Base-by-base conservation (phyloP, 2,113 vertebrate species). In the Clarias batrachus region DNA sequence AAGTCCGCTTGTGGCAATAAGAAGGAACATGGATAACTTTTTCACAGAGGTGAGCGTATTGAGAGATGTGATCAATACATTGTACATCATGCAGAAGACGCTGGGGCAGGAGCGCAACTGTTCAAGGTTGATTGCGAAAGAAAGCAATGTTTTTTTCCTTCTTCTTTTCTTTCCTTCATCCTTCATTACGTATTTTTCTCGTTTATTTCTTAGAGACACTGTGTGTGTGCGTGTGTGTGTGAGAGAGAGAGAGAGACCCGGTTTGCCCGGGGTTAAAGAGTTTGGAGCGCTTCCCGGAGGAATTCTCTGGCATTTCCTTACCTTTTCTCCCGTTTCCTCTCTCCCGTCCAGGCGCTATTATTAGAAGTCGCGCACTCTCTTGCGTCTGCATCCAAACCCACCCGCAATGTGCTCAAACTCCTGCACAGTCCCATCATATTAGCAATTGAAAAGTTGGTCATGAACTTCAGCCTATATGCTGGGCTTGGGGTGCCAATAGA, bases 11-110 rank as follows among this genome's bases (percentile, higher is more conserved):
- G 85, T 79, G 93, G 92, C 92, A 89, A 25, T 77, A 87, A 87
- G 73, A 83, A 92, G 93, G 91, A 90, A 56, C 10, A 97, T 97
- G 96, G 96, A 96, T 84, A 95, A 94, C 89, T 97, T 96, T 94
- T 97, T 97, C 90, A 92, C 94, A 0, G 96, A 96, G 96, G 96
- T 97, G 92, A 96, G 96, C 88, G 66, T 48, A 12, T 10, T 62
- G 3, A 14, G 17, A 73, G 14, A 25, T 54, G 66, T 12, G 0
- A 37, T 37, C 48, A 25, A 74, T 2, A 73, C 5, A 3, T 57
- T 59, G 17, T 56, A 7, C 60, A 65, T 78, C 14, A n/a, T 33
- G 27, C 57, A 84, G 6, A 84, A 74, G 41, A 30, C 78, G 16
- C 37, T 62, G 23, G n/a, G n/a, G 9, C 37, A 63, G 33, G 68